Conservation (phyloP, 2,888 invertebrate species). For the Lasioglossum calceatum region DNA sequence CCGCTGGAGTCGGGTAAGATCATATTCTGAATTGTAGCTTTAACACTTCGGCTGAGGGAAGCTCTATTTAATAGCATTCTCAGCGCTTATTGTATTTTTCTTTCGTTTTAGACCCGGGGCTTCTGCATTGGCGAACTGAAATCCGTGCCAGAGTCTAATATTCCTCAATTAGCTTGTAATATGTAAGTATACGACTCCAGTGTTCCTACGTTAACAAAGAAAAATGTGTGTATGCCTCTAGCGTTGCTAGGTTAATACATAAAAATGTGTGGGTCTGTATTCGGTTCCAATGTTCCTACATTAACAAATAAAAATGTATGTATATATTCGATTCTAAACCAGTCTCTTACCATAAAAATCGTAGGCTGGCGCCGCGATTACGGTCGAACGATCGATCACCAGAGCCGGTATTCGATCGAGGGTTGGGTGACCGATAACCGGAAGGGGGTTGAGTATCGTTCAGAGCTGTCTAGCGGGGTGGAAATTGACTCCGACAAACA, state of each 20-base stretch:
- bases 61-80: background rate
- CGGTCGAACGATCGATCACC: background rate
- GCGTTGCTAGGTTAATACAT: background rate
- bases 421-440: constrained; percentile 60
- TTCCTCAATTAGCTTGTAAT: background rate
- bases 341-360: background rate
- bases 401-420: background rate
- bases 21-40: background rate
- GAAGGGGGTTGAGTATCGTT: constrained; percentile 52
- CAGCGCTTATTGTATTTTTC: background rate
- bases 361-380: background rate
- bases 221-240: too few relatives aligned
- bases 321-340: background rate
- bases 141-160: background rate
- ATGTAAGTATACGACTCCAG: too few relatives aligned
- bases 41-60: background rate
- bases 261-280: background rate
- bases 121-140: background rate
- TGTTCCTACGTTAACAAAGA: too few relatives aligned
- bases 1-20: background rate
- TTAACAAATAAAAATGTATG: background rate
- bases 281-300: background rate
- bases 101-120: background rate
- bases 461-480: constrained; percentile 49
- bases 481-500: constrained; percentile 58